These are phyloP conservation scores for Drosophila tsacasi DNA, from an alignment of 1,140 invertebrate genomes.

Conservation along the genomic window DNA sequence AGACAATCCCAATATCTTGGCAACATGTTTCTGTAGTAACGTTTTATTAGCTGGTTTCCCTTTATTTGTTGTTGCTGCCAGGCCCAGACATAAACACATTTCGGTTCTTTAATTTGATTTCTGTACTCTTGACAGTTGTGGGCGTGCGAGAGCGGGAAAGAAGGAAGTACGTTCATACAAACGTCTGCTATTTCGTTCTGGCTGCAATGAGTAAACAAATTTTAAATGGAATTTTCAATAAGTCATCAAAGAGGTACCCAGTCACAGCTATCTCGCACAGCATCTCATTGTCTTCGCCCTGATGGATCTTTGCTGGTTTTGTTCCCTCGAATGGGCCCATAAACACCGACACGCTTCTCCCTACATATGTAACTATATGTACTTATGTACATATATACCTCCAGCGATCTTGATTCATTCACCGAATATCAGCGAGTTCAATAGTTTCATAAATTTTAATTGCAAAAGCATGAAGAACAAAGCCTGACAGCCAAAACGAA, in stretches of 20 bases:
- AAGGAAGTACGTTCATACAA: neutral
- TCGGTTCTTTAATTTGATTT: constrained; percentile 67
- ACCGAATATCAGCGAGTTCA: constrained; percentile 69
- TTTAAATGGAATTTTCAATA: constrained; percentile 85
- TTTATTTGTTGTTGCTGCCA: constrained; percentile 40
- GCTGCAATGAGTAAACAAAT: constrained; percentile 81
- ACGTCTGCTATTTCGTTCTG: constrained; percentile 59
- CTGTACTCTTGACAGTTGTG: constrained; percentile 64
- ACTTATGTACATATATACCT: neutral
- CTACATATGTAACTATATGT: neutral
- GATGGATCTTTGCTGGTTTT: constrained; percentile 55
- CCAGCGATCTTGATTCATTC: constrained; percentile 59
- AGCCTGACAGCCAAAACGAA: constrained; percentile 16
- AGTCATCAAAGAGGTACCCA: constrained; percentile 72
- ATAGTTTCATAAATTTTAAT: constrained; percentile 82
- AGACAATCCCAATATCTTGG: constrained; percentile 10
- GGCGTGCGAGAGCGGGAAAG: constrained; percentile 17
- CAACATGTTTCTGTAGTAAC: constrained; percentile 37
- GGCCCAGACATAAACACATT: constrained; percentile 76
- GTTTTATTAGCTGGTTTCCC: constrained; percentile 31
- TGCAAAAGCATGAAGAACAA: constrained; percentile 65
- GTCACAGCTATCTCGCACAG: constrained; percentile 6
- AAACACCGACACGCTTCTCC: constrained; percentile 14
- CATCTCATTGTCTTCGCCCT: constrained; percentile 27
- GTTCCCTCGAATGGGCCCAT: constrained; percentile 38